phyloP scores from a whole-genome alignment of 2,113 vertebrate species.

The Psilopogon haemacephalus region DNA sequence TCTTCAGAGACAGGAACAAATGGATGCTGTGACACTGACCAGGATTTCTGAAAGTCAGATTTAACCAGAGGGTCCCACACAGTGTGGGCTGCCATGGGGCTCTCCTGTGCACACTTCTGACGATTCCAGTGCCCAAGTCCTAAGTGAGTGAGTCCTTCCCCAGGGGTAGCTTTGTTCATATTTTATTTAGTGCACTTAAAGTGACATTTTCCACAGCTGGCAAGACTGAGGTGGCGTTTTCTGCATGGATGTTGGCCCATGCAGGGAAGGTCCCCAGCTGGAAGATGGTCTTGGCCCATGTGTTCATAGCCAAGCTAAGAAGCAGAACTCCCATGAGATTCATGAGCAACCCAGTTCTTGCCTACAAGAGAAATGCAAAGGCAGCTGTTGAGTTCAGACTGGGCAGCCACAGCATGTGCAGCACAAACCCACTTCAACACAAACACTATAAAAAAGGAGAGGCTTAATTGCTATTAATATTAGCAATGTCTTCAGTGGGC shows the following conservation, averaged over 20 bases:
- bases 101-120: constrained; percentile 30
- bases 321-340: constrained; percentile 90
- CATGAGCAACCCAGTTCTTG: constrained; percentile 92
- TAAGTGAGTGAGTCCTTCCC: constrained; percentile 45
- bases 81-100: constrained; percentile 9
- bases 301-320: constrained; percentile 92
- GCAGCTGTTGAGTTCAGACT: constrained; percentile 31
- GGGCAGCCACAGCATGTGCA: constrained; percentile 25
- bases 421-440: constrained; percentile 10
- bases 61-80: constrained; percentile 19
- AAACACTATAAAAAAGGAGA: constrained; percentile 23
- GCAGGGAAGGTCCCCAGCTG: constrained; percentile 85
- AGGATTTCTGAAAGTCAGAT: constrained; percentile 45
- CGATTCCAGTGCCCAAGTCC: constrained; percentile 54
- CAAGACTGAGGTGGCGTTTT: constrained; percentile 72
- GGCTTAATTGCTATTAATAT: constrained; percentile 4
- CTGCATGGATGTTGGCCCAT: constrained; percentile 79
- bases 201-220: constrained; percentile 66
- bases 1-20: constrained; percentile 23
- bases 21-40: constrained; percentile 13
- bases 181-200: constrained; percentile 72
- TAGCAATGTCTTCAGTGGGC: constrained; percentile 13
- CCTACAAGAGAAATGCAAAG: constrained; percentile 77
- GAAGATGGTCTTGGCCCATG: constrained; percentile 92
- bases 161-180: constrained; percentile 62